These are phyloP conservation scores for Drosophila albomicans DNA, from an alignment of 1,140 invertebrate species.

Conservation along the genomic window DNA sequence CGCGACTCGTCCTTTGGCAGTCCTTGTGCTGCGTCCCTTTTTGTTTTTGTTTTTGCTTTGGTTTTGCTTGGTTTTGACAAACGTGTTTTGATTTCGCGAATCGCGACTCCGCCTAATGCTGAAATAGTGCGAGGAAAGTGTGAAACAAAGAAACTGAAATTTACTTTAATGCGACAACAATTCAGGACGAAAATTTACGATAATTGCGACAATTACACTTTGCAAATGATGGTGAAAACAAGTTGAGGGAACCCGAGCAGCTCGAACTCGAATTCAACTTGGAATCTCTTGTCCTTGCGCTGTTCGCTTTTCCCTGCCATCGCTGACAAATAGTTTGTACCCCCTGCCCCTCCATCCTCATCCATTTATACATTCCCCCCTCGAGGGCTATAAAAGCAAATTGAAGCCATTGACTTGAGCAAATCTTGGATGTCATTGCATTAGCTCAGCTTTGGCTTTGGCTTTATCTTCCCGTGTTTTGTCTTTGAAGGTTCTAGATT, in stretches of 20 bases:
- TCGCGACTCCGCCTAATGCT: constrained; percentile 49
- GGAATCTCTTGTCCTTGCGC: constrained; percentile 10
- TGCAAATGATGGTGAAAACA: constrained; percentile 75
- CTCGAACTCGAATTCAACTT: constrained; percentile 3
- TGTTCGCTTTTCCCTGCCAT: not conserved
- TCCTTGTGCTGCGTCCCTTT: constrained; percentile 5
- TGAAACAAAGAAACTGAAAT: constrained; percentile 71
- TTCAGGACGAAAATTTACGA: constrained; percentile 74
- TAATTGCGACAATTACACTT: constrained; percentile 80
- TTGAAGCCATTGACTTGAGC: constrained; percentile 77
- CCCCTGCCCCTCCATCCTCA: not conserved
- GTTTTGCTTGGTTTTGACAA: constrained; percentile 48
- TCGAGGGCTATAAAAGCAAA: constrained; percentile 67
- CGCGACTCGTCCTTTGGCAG: constrained; percentile 10
- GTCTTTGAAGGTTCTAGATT: constrained; percentile 14
- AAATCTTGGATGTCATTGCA: constrained; percentile 65
- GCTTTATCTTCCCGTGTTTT: constrained; percentile 10
- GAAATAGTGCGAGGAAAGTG: constrained; percentile 52
- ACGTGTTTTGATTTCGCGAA: constrained; percentile 72
- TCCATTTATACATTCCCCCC: not conserved
- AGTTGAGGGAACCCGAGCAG: constrained; percentile 34
- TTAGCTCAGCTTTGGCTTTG: constrained; percentile 49
- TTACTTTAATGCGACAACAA: constrained; percentile 78
- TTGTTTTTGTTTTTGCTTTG: no score
- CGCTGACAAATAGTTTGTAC: constrained; percentile 54